Base-by-base conservation (phyloP, 2,797 vertebrate species). In the Sarcophilus harrisii region DNA sequence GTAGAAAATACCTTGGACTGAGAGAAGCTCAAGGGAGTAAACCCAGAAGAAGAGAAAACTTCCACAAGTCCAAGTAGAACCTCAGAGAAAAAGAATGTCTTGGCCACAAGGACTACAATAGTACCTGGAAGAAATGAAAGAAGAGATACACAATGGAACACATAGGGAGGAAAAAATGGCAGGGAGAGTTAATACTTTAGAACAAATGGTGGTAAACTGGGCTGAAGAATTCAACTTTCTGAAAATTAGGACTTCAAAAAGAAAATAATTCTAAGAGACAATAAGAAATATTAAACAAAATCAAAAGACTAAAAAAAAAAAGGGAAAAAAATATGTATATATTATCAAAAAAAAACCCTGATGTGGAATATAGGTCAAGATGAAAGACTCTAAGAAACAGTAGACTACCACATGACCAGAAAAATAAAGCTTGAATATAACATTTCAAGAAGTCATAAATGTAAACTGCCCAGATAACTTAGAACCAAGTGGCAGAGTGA, bases 51-150 rank as follows among this genome's bases (percentile, higher is more conserved):
- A 81, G 38, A 81, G 73, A 81, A 81, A 81, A 81, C 45, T 81
- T 45, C 73, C n/a, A 81, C 38, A 81, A 81, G 73, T 81, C 73
- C 73, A 81, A 81, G 66, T 45, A 73, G 66, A 73, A 73, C 73
- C 73, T 45, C 73, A 81, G 73, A 81, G 73, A 81, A 81, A 81
- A 81, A 81, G 66, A 81, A 81, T 81, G 38, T 81, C n/a, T 18
- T 81, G 73, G 73, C 21, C 73, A 81, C n/a, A 81, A 27, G 38
- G 73, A 81, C 73, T 45, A 81, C 38, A 81, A 81, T n/a, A 81
- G 73, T 81, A 81, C 73, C 73, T 81, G 73, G 73, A 81, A 81
- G 38, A 81, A 81, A 81, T 81, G 73, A 81, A 81, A 81, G 73
- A 81, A 81, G 38, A 81, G 73, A 81, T 81, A 81, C 73, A 81